Conservation (phyloP, 1,140 invertebrate genomes). For the Anastatus disparis region DNA sequence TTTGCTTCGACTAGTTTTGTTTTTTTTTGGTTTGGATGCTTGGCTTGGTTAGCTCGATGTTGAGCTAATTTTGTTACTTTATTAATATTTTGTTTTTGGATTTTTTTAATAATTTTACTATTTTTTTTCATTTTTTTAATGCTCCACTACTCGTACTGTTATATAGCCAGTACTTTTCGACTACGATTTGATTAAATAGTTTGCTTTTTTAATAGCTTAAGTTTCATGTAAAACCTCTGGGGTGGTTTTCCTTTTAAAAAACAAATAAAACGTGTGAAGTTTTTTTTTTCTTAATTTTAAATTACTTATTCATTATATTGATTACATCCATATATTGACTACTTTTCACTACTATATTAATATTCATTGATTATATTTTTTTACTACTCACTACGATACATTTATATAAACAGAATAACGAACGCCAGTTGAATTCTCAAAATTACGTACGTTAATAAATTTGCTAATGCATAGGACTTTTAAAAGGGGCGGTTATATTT, state of each 20-base stretch:
- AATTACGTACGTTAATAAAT: not conserved
- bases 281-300: not conserved
- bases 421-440: not conserved
- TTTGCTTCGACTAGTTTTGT: no score
- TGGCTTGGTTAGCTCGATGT: no score
- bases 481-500: not conserved
- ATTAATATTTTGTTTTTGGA: slow-evolving; percentile 10
- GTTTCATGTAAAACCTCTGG: no score
- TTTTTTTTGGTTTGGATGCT: no score
- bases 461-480: not conserved
- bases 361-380: not conserved
- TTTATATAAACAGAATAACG: not conserved
- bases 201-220: not conserved
- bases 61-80: no score
- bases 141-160: slow-evolving; percentile 40
- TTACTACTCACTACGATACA: not conserved
- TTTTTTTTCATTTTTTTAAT: slow-evolving; percentile 41
- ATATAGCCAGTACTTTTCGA: slow-evolving; percentile 39
- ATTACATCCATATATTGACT: no score
- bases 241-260: no score
- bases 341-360: no score
- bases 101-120: slow-evolving; percentile 12
- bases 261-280: not conserved
- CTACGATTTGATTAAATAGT: slow-evolving; percentile 25
- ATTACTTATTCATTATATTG: not conserved